Conservation (phyloP, 2,113 vertebrate genomes). For the Suncus etruscus region DNA sequence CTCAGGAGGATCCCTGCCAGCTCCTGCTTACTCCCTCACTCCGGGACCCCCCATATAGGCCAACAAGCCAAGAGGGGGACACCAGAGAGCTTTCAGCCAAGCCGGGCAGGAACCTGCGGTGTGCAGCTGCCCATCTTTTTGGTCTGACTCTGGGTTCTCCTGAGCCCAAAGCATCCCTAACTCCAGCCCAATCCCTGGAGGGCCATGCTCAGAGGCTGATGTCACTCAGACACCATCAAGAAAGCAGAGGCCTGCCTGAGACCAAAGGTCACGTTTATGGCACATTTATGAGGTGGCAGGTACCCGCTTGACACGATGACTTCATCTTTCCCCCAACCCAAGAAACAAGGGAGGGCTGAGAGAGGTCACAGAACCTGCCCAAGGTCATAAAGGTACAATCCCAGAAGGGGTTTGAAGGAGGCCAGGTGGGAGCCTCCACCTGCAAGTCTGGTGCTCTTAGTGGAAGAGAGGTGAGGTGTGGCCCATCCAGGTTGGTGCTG, state of each 20-base stretch:
- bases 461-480: background rate
- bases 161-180: background rate
- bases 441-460: background rate
- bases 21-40: background rate
- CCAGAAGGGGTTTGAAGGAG: background rate
- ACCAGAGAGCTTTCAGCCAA: background rate
- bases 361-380: slow-evolving; percentile 18
- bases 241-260: slow-evolving; percentile 38
- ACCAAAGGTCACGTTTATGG: background rate
- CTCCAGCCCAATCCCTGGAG: background rate
- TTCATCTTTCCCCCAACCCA: slow-evolving; percentile 41
- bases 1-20: slow-evolving; percentile 44
- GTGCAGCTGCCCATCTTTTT: background rate
- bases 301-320: slow-evolving; percentile 31
- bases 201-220: background rate
- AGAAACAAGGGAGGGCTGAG: background rate
- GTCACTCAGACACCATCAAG: background rate
- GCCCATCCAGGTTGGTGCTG: background rate
- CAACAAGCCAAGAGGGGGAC: background rate
- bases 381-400: slow-evolving; percentile 61
- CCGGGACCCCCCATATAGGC: background rate
- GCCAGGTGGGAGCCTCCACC: background rate
- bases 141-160: background rate
- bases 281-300: background rate
- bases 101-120: background rate